phyloP scores from a whole-genome alignment of 2,888 invertebrate species.

The Eupsilia transversa region DNA sequence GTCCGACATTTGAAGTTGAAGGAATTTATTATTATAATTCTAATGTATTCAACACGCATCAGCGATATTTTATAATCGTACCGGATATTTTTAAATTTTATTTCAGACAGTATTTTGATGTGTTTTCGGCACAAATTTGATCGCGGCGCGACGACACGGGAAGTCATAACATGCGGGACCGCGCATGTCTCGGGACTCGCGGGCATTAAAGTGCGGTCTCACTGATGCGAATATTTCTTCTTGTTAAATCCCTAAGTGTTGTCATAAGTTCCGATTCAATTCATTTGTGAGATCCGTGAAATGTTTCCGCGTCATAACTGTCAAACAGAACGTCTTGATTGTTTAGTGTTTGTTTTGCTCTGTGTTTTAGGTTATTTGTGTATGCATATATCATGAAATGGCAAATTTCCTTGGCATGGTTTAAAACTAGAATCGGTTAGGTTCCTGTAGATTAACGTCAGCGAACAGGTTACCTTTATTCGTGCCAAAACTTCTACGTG shows the following conservation, averaged over 20 bases:
- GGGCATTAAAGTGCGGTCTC: conserved; percentile 69
- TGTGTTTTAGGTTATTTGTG: conserved; percentile 20
- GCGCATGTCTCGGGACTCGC: conserved; percentile 71
- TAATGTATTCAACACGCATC: conserved; percentile 56
- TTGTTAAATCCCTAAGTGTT: conserved; percentile 70
- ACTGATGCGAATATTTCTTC: conserved; percentile 68
- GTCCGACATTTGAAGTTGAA: conserved; percentile 17
- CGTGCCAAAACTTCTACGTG: conserved; percentile 50
- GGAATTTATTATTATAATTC: conserved; percentile 52
- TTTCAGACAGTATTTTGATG: conserved; percentile 81
- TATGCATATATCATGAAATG: conserved; percentile 38
- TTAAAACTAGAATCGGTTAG: conserved; percentile 25
- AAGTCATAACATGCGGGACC: conserved; percentile 83
- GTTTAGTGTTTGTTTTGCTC: conserved; percentile 5
- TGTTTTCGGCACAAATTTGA: conserved; percentile 79
- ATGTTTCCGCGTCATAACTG: conserved; percentile 25
- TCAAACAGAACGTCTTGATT: conserved; percentile 40
- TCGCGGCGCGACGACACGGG: conserved; percentile 81
- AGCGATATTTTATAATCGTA: conserved; percentile 56
- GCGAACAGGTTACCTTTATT: conserved; percentile 38
- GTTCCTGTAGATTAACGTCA: conserved; percentile 27
- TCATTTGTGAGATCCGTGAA: conserved; percentile 45
- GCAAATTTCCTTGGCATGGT: conserved; percentile 14
- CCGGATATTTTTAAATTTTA: conserved; percentile 80
- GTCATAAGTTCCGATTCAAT: conserved; percentile 61